Conservation (phyloP, 2,797 vertebrate genomes). For the Microctenopoma steveboyesi region DNA sequence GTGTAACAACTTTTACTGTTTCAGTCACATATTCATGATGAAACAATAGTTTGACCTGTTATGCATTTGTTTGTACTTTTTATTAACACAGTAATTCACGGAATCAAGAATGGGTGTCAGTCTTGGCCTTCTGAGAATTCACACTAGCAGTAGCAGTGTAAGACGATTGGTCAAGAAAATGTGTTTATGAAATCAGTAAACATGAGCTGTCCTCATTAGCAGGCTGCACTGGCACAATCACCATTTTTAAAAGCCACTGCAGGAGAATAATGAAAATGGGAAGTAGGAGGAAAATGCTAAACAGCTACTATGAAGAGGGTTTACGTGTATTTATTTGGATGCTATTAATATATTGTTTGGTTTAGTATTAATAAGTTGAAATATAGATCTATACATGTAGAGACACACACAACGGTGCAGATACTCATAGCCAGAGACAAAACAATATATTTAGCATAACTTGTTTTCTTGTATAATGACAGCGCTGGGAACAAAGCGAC, state of each 20-base stretch:
- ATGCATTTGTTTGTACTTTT: not conserved
- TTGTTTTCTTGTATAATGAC: not conserved
- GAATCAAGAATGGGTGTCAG: not conserved
- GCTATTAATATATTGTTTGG: not conserved
- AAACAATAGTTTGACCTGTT: too few species aligned
- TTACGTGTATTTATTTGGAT: conserved; percentile 1
- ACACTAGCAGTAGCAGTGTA: not conserved
- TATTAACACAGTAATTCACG: not conserved
- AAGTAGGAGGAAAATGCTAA: conserved; percentile 11
- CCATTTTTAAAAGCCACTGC: conserved; percentile 19
- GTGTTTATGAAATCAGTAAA: conserved; percentile 25
- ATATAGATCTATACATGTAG: not conserved
- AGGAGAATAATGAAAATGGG: conserved; percentile 34
- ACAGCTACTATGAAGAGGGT: not conserved
- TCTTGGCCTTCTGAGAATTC: not conserved
- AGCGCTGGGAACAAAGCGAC: too few species aligned
- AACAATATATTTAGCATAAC: not conserved
- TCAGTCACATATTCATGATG: too few species aligned
- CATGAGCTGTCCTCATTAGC: conserved; percentile 38
- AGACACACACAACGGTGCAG: not conserved
- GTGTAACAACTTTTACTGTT: too few species aligned
- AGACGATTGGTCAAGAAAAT: conserved; percentile 19
- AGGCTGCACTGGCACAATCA: conserved; percentile 14
- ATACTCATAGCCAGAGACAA: too few species aligned
- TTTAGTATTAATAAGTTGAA: not conserved